These are phyloP conservation scores for Ramazzottius varieornatus DNA, from an alignment of 2,888 invertebrate genomes.

Conservation along the genomic window DNA sequence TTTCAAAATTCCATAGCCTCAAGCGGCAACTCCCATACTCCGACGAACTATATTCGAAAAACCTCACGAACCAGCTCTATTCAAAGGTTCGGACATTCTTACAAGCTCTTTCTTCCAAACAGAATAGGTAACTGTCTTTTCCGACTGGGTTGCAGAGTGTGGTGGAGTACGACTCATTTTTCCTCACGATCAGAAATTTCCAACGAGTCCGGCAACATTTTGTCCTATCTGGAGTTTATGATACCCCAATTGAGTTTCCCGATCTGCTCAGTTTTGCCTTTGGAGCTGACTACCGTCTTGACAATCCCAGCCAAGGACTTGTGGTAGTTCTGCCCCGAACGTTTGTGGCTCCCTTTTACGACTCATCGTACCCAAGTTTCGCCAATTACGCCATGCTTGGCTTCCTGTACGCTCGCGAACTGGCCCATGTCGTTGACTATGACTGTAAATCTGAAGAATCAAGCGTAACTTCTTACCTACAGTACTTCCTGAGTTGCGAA, in stretches of 20 bases:
- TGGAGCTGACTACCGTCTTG: not conserved
- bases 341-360: not conserved
- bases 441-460: not conserved
- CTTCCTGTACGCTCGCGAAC: not conserved
- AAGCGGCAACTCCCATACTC: not conserved
- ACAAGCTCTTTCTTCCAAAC: no score
- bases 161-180: not conserved
- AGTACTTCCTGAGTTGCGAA: not conserved
- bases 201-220: not conserved
- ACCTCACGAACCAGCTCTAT: not conserved
- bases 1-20: not conserved
- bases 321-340: not conserved
- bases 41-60: not conserved
- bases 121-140: no score
- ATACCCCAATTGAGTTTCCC: not conserved
- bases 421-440: conserved; percentile 1
- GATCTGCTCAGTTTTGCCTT: not conserved
- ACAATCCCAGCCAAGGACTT: not conserved
- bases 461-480: not conserved
- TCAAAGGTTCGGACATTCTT: not conserved
- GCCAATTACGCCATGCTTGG: not conserved
- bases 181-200: not conserved
- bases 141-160: not conserved
- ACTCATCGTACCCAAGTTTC: not conserved
- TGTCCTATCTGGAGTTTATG: not conserved